phyloP scores from a whole-genome alignment of 37 sponge, comb jelly and placozoan genomes.

The Dysidea cf. avara region DNA sequence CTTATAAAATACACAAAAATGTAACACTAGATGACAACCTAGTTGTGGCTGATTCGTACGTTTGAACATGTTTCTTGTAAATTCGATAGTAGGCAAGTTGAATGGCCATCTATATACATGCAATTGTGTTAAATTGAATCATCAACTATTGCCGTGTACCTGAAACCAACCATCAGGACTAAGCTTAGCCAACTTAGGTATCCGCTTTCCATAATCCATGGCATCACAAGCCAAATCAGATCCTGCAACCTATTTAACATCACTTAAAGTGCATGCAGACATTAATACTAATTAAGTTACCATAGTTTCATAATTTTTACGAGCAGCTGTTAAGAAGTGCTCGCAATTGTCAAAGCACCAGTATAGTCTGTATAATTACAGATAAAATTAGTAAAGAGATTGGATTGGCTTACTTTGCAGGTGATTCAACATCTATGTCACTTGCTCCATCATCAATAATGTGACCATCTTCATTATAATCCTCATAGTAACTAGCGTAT shows the following conservation, averaged over 20 bases:
- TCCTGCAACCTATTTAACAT: constrained; percentile 37
- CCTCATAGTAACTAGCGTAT: constrained; percentile 28
- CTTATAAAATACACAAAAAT: neutral
- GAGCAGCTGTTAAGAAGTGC: neutral
- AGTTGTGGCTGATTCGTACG: constrained; percentile 85
- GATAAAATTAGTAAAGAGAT: no score
- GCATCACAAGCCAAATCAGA: constrained; percentile 43
- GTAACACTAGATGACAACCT: constrained; percentile 5
- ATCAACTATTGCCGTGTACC: constrained; percentile 4
- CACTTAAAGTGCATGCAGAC: no score
- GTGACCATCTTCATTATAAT: constrained; percentile 59
- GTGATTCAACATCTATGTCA: constrained; percentile 7
- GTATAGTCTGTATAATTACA: neutral
- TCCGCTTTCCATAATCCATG: constrained; percentile 54
- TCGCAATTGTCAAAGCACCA: neutral
- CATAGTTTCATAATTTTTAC: neutral
- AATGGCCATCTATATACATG: constrained; percentile 75
- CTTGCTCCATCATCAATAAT: constrained; percentile 34
- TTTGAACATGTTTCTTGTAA: constrained; percentile 56
- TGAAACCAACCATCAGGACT: constrained; percentile 86
- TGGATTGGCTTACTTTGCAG: constrained; percentile 10
- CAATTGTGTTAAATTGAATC: no score
- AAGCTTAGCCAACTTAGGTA: constrained; percentile 57
- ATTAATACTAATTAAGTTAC: neutral
- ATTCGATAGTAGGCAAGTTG: constrained; percentile 73